A percentile compares a stretch with the other conserved stretches of the same genome.
These are phyloP conservation scores for Saccopteryx bilineata DNA, from an alignment of 2,113 vertebrate genomes.

Conservation along the genomic window DNA sequence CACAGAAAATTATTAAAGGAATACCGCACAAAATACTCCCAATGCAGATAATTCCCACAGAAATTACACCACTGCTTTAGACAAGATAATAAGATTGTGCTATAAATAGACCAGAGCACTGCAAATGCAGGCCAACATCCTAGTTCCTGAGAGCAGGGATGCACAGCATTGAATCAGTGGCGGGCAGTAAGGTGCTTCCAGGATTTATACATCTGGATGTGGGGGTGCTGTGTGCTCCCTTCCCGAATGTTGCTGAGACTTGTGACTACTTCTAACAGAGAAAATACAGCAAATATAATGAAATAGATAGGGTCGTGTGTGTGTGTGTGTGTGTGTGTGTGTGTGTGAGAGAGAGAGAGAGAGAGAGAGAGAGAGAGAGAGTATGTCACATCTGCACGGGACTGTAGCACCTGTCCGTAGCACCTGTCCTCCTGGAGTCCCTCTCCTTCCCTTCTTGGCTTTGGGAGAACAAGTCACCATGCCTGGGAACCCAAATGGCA, in stretches of 20 bases:
- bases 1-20: background rate
- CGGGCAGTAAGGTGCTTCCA: background rate
- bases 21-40: no score
- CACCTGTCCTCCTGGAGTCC: background rate
- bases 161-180: accelerated
- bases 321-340: background rate
- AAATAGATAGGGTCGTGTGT: no score
- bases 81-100: background rate
- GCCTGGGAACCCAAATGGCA: background rate
- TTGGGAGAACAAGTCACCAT: background rate
- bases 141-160: background rate
- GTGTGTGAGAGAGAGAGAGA: background rate
- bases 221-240: no score
- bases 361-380: no score
- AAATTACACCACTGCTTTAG: background rate
- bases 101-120: background rate
- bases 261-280: background rate
- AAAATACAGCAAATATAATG: background rate
- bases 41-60: background rate
- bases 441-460: background rate
- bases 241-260: background rate
- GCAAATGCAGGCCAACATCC: background rate
- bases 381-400: no score
- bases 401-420: background rate
- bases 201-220: background rate